Conservation (phyloP, 2,888 invertebrate genomes). For the Pyrrhia umbra region DNA sequence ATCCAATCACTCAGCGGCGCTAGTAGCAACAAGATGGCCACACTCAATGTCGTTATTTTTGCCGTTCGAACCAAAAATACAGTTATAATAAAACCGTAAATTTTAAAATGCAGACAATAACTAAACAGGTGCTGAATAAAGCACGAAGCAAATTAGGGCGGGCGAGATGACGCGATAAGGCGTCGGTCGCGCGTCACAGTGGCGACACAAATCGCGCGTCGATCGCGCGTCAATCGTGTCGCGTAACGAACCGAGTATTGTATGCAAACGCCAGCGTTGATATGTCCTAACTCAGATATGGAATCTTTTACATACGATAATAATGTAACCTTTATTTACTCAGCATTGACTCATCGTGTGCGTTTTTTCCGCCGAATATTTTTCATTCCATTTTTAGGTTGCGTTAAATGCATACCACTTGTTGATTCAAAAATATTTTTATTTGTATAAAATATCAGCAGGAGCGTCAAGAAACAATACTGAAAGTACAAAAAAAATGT, state of each 20-base stretch:
- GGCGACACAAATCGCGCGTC: conserved; percentile 73
- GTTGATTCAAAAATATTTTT: conserved; percentile 36
- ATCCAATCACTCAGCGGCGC: not conserved
- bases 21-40: not conserved
- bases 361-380: conserved; percentile 2
- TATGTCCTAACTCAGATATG: conserved; percentile 64
- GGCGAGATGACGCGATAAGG: conserved; percentile 70
- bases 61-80: conserved; percentile 16
- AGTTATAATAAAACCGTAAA: conserved; percentile 44
- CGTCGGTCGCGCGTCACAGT: conserved; percentile 63
- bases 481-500: conserved; percentile 39
- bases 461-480: conserved; percentile 22
- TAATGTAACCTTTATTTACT: conserved; percentile 63
- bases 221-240: conserved; percentile 78
- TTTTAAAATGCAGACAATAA: conserved; percentile 57
- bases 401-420: conserved; percentile 23
- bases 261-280: conserved; percentile 78
- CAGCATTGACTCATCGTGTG: conserved; percentile 23
- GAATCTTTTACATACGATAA: conserved; percentile 65
- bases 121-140: conserved; percentile 78
- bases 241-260: conserved; percentile 83
- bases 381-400: not conserved
- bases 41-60: not conserved
- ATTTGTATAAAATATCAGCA: conserved; percentile 13
- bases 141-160: conserved; percentile 79